These are phyloP conservation scores for Eubasilissa splendida DNA, from an alignment of 2,888 invertebrate genomes.

Conservation along the genomic window DNA sequence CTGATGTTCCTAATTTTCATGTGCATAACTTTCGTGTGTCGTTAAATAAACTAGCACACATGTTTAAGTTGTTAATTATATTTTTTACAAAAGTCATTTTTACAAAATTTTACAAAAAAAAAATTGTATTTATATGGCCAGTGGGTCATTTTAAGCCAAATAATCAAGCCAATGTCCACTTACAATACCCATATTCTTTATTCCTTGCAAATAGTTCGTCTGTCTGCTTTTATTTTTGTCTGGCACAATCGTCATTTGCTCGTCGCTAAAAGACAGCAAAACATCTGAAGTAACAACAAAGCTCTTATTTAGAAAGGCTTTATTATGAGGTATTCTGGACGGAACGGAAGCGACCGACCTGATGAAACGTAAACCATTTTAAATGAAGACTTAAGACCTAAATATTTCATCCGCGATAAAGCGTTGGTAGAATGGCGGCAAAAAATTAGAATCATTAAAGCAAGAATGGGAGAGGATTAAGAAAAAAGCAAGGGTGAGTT, in stretches of 20 bases:
- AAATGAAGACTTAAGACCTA: constrained; percentile 57
- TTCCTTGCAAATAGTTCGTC: too few relatives aligned
- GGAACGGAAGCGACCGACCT: constrained; percentile 47
- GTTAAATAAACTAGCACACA: too few relatives aligned
- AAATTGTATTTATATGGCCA: too few relatives aligned
- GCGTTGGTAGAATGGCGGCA: constrained; percentile 44
- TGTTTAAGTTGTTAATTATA: too few relatives aligned
- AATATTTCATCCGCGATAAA: constrained; percentile 56
- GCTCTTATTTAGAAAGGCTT: constrained; percentile 36
- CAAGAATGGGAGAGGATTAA: constrained; percentile 58
- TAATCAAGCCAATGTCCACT: too few relatives aligned
- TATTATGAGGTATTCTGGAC: constrained; percentile 54
- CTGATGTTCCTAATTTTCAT: too few relatives aligned
- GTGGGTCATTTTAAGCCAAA: too few relatives aligned
- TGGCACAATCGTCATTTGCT: constrained; percentile 30
- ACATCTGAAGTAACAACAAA: constrained; percentile 39
- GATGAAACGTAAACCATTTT: constrained; percentile 58
- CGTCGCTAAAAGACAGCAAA: constrained; percentile 17
- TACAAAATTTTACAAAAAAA: too few relatives aligned
- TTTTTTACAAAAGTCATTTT: too few relatives aligned
- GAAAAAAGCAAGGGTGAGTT: constrained; percentile 50
- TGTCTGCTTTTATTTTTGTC: not conserved
- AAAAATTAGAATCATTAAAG: constrained; percentile 57
- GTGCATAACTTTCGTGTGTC: too few relatives aligned
- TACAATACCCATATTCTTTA: too few relatives aligned